Evolutionary conservation across 2,113 vertebrate species (phyloP).

Genomic region (Silurus glanis): DNA sequence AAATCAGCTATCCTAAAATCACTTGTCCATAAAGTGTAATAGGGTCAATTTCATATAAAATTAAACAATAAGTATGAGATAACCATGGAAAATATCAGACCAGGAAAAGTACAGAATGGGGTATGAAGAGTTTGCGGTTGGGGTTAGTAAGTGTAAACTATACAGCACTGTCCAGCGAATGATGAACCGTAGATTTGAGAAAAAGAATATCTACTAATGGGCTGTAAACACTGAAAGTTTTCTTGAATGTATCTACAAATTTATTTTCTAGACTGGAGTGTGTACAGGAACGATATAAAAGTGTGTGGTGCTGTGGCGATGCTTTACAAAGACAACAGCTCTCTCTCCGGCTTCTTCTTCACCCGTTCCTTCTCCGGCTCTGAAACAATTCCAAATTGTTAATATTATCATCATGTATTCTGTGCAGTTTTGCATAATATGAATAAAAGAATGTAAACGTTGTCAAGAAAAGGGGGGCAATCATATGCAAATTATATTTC

Average conservation of each 20-base stretch:
- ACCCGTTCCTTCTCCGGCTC: conserved; percentile 64
- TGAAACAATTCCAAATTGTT: conserved; percentile 53
- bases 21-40: neutral
- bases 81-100: neutral
- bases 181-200: neutral
- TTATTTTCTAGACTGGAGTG: neutral
- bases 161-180: neutral
- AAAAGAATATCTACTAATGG: neutral
- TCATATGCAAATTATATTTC: too few relatives aligned
- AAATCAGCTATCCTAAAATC: neutral
- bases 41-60: neutral
- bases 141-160: neutral
- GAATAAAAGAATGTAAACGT: neutral
- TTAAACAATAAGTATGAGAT: neutral
- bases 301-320: neutral
- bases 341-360: conserved; percentile 64
- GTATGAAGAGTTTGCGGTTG: neutral
- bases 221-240: neutral
- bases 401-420: neutral
- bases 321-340: conserved; percentile 69
- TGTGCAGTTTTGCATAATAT: neutral
- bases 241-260: neutral
- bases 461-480: too few relatives aligned
- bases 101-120: neutral
- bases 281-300: conserved; percentile 2